These are phyloP conservation scores for Pseudochirops corinnae DNA, from an alignment of 2,797 vertebrate genomes.

Conservation along the genomic window DNA sequence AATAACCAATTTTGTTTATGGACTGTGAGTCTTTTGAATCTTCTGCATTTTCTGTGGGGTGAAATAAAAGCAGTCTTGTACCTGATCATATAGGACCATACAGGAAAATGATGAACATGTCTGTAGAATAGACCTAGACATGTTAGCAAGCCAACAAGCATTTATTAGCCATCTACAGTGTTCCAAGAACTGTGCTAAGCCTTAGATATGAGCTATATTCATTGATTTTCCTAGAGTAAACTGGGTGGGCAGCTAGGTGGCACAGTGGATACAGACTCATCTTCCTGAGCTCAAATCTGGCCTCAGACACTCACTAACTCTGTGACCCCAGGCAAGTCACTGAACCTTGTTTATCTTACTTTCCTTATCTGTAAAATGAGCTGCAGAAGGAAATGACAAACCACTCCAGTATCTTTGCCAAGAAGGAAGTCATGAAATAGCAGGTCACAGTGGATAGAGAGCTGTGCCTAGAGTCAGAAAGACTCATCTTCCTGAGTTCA, in stretches of 20 bases:
- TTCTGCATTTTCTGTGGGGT: neutral
- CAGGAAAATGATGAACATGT: neutral
- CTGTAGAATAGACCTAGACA: neutral
- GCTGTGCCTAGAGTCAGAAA: neutral
- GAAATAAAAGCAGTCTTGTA: neutral
- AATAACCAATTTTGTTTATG: neutral
- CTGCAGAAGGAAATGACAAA: neutral
- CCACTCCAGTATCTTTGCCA: neutral
- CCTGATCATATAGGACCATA: neutral
- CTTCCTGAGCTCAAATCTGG: neutral
- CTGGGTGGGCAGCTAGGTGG: neutral
- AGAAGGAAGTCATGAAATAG: no score
- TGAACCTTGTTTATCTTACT: neutral
- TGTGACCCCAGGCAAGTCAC: neutral
- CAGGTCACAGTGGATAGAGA: neutral
- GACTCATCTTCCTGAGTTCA: neutral
- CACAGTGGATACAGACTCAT: neutral
- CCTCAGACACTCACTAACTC: neutral
- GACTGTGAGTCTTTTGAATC: neutral
- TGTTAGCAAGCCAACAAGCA: neutral
- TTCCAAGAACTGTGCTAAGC: neutral
- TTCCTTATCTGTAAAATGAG: neutral
- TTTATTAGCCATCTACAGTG: neutral
- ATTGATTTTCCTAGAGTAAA: neutral
- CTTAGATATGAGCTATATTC: neutral